Conservation (phyloP, 2,888 invertebrate genomes). For the Stenichneumon culpator region DNA sequence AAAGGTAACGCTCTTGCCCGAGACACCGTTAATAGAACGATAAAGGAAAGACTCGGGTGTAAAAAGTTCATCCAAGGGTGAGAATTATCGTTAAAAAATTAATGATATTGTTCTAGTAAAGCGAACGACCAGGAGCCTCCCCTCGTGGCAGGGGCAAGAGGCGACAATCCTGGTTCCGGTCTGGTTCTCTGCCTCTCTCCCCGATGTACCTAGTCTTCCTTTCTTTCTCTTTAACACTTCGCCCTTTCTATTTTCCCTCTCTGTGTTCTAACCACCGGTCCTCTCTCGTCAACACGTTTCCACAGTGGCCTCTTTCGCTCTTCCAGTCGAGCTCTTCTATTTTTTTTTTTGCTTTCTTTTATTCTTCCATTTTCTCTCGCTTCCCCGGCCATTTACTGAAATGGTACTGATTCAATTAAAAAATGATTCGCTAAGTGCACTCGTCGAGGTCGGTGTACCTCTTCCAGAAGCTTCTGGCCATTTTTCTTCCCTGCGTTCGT, state of each 20-base stretch:
- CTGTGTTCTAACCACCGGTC: conserved; percentile 34
- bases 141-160: conserved; percentile 25
- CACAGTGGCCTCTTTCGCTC: conserved; percentile 27
- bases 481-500: not conserved
- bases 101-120: conserved; percentile 63
- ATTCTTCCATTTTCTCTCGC: conserved; percentile 27
- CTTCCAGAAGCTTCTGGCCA: conserved; percentile 36
- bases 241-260: conserved; percentile 30
- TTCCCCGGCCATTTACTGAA: conserved; percentile 57
- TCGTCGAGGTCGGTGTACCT: conserved; percentile 60
- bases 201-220: conserved; percentile 28
- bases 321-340: conserved; percentile 37
- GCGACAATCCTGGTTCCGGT: conserved; percentile 45
- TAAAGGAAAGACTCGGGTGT: not conserved
- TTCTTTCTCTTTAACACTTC: conserved; percentile 25
- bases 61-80: conserved; percentile 8
- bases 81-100: conserved; percentile 47
- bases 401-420: conserved; percentile 80
- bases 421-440: conserved; percentile 82
- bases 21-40: conserved; percentile 7
- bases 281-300: conserved; percentile 76
- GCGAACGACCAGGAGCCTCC: conserved; percentile 23
- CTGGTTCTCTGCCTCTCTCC: conserved; percentile 27
- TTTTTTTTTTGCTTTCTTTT: conserved; percentile 24
- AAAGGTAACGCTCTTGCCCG: not conserved